Base-by-base conservation (phyloP, 2,888 invertebrate genomes). In the Girardia tigrina region DNA sequence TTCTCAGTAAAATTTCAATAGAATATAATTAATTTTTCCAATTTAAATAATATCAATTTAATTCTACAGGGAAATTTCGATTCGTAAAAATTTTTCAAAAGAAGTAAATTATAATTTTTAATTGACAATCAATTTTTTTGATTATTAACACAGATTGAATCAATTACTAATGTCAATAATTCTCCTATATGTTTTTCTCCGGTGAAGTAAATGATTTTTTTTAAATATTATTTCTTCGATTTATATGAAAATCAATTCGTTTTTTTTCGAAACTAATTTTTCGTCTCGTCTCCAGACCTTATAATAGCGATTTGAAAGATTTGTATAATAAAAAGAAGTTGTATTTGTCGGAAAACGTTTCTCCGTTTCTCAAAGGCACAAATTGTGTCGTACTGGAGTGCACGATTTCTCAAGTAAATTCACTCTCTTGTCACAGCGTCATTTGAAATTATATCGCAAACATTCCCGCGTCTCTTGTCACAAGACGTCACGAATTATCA, bases 251-350 rank as follows among this genome's bases (percentile, higher is more conserved):
- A n/a, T n/a, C n/a, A n/a, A n/a, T n/a, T n/a, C n/a, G n/a, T n/a
- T n/a, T n/a, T n/a, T n/a, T n/a, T n/a, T n/a, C n/a, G n/a, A n/a
- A n/a, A n/a, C n/a, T n/a, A n/a, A n/a, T n/a, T n/a, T n/a, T n/a
- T n/a, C n/a, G n/a, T n/a, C n/a, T n/a, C n/a, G n/a, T n/a, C n/a
- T 56, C n/a, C 56, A 56, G 56, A 23, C 56, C 56, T 16, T 20
- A n/a, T 56, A 56, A 56, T 56, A 56, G 23, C 23, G 56, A 6
- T n/a, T 56, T 56, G n/a, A 56, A 56, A 56, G 56, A 56, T 56
- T 56, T 56, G 23, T 23, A 56, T n/a, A 56, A 23, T n/a, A 56
- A 56, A 23, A 56, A 56, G n/a, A 56, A 56, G 23, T n/a, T 56
- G n/a, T 56, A 56, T 23, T 6, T 56, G 6, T 8, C 20, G n/a